These are phyloP conservation scores for Orbicella faveolata DNA, from an alignment of 64 coral and sea anemone genomes.

Conservation along the genomic window DNA sequence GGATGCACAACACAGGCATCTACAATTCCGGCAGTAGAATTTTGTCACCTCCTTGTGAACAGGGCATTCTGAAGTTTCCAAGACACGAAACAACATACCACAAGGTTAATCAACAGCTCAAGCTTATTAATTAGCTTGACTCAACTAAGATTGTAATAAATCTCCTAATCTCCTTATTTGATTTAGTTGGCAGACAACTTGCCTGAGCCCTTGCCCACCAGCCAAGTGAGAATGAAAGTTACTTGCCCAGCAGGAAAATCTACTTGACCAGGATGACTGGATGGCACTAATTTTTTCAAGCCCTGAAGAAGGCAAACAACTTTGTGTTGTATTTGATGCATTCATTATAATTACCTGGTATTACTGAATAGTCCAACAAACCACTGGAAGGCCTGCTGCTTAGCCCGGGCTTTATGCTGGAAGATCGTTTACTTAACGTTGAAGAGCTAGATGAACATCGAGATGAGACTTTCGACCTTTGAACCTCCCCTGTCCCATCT, in stretches of 20 bases:
- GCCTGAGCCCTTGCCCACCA: no score
- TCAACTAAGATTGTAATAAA: no score
- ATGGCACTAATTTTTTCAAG: no score
- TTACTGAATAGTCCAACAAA: conserved; percentile 68
- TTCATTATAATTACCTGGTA: conserved; percentile 59
- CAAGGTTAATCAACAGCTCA: no score
- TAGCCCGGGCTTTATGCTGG: not conserved
- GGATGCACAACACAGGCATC: conserved; percentile 69
- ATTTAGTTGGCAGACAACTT: no score
- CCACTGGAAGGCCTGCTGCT: conserved; percentile 46
- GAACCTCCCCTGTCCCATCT: not conserved
- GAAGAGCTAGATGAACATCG: conserved; percentile 44
- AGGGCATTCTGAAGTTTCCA: conserved; percentile 69
- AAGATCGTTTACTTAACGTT: conserved; percentile 26
- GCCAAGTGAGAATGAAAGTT: no score
- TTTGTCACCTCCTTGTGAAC: conserved; percentile 85
- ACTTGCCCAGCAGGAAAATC: no score
- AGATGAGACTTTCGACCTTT: not conserved
- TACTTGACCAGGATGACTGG: no score
- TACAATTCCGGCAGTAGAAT: conserved; percentile 87
- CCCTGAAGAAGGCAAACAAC: no score
- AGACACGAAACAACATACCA: not conserved
- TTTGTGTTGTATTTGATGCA: no score
- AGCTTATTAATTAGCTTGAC: no score
- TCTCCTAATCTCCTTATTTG: no score